Conservation (phyloP, 1,140 invertebrate species). For the Zaprionus tsacasi region DNA sequence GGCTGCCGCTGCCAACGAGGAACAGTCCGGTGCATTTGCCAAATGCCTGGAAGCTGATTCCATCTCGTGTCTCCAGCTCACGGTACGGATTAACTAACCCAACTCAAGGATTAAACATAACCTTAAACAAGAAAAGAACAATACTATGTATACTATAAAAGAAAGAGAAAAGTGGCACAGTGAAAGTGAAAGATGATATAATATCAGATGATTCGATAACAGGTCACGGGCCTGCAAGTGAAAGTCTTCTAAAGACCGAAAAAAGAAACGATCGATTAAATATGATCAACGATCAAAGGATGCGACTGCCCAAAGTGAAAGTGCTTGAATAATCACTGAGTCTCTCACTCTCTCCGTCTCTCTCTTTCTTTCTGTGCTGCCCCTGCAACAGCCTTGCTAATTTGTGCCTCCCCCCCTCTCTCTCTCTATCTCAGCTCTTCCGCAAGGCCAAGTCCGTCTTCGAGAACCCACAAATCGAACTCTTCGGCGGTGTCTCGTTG, state of each 20-base stretch:
- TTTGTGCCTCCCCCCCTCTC: constrained; percentile 37
- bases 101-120: constrained; percentile 61
- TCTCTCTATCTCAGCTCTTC: constrained; percentile 84
- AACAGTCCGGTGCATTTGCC: constrained; percentile 74
- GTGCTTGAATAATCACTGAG: constrained; percentile 21
- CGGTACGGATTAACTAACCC: constrained; percentile 84
- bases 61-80: constrained; percentile 88
- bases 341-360: not conserved
- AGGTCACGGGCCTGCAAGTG: constrained; percentile 24
- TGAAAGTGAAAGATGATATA: constrained; percentile 62
- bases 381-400: constrained; percentile 37
- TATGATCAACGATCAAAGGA: constrained; percentile 17
- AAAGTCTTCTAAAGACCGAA: constrained; percentile 24
- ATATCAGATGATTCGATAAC: constrained; percentile 35
- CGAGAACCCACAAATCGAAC: constrained; percentile 86
- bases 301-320: constrained; percentile 27
- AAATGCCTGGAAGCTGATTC: constrained; percentile 88
- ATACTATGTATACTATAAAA: constrained; percentile 1
- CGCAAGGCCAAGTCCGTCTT: constrained; percentile 87
- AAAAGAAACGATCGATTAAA: not conserved
- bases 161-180: constrained; percentile 48
- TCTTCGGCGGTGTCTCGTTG: constrained; percentile 86
- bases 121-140: constrained; percentile 7
- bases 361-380: constrained; percentile 24
- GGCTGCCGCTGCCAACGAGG: constrained; percentile 56